Evolutionary conservation across 2,888 invertebrate species (phyloP).

Genomic region (Phrixothrix hirtus): DNA sequence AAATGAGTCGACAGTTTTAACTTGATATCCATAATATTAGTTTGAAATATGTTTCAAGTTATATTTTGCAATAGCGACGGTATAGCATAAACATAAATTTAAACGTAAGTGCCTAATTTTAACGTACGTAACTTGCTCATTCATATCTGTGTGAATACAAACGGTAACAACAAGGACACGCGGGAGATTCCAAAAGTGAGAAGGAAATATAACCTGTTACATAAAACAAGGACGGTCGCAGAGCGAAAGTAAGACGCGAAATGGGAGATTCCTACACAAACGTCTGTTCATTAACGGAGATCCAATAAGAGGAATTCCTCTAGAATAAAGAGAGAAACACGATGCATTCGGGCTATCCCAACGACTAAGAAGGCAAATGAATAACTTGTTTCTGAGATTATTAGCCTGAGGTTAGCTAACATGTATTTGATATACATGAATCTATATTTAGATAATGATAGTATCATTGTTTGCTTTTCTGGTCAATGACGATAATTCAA

Average conservation of each 20-base stretch:
- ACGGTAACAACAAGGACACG: constrained; percentile 49
- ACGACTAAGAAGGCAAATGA: constrained; percentile 31
- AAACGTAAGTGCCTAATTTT: no score
- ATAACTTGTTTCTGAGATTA: constrained; percentile 21
- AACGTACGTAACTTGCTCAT: no score
- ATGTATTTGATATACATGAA: constrained; percentile 18
- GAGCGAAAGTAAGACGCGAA: constrained; percentile 26
- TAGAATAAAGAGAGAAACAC: constrained; percentile 40
- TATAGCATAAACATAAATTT: no score
- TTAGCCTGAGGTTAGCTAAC: constrained; percentile 1
- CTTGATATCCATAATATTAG: no score
- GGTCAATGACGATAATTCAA: constrained; percentile 27
- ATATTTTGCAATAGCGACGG: no score
- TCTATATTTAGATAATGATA: constrained; percentile 44
- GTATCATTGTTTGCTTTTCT: constrained; percentile 27
- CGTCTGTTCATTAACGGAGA: constrained; percentile 32
- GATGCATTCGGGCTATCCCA: constrained; percentile 42
- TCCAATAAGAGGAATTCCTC: constrained; percentile 45
- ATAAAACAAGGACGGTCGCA: constrained; percentile 49
- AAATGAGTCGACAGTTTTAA: no score
- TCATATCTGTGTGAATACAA: no score
- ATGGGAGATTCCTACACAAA: constrained; percentile 31
- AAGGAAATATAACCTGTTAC: constrained; percentile 50
- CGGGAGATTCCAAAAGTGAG: constrained; percentile 53
- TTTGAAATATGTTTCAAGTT: no score